Base-by-base conservation (phyloP, 2,888 invertebrate species). In the Tachina fera region DNA sequence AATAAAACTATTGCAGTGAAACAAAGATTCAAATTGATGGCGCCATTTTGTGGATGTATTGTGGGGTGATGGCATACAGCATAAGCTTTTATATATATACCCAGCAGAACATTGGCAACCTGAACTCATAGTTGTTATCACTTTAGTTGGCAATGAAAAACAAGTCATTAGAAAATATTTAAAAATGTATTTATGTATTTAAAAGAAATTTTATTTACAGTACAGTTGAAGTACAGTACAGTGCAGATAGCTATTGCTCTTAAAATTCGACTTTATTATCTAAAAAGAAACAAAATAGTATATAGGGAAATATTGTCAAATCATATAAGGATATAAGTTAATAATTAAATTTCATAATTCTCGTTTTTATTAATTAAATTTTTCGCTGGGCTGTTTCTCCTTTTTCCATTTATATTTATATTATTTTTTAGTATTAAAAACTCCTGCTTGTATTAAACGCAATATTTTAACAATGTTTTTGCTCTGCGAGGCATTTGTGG, bases 401-500 rank as follows among this genome's bases (percentile, higher is more conserved):
- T 13, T 11, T 31, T 72, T 39, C 10, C 3, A 31, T 47, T 8
- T 9, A 11, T 56, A 56, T 16, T 16, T 47, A 47, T n/a, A 68
- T 58, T 49, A 22, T n/a, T 74, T 58, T 58, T 22, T 14, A 14
- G n/a, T 41, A 63, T 75, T 60, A 45, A 72, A 45, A 51, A 60
- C 53, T 31, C 19, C 22, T 41, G 39, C 3, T 16, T 60, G 49
- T 5, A 31, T 43, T n/a, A 67, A 60, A 39, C 31, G 39, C 60
- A 67, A n/a, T 16, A 63, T 61, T 74, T 78, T 22, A 83, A 71
- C 72, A 80, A 80, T 67, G 79, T 77, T 80, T 31, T 86, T 76
- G 72, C 65, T 83, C 80, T 86, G 79, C 76, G 53, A 80, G 79
- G 65, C 53, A 60, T 76, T 83, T 86, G 79, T 71, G 86, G 83